A percentile compares a stretch with the other conserved stretches of the same genome.
phyloP scores from a whole-genome alignment of 2,113 vertebrate species.

The Ginglymostoma cirratum region DNA sequence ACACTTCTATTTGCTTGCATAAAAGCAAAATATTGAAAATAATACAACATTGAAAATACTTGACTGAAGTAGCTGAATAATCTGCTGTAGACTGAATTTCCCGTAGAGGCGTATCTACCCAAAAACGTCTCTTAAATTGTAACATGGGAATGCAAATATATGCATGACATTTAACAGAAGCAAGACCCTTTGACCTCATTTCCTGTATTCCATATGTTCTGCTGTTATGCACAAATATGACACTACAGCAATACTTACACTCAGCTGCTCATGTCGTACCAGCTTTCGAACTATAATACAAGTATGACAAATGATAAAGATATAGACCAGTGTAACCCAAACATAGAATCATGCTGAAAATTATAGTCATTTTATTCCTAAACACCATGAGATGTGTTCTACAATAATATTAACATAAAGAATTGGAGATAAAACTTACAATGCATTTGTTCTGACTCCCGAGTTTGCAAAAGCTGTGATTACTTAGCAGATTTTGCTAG shows the following conservation, averaged over 20 bases:
- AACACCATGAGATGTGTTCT: background rate
- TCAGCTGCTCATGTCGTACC: background rate
- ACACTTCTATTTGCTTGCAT: background rate
- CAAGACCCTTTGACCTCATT: background rate
- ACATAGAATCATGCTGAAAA: background rate
- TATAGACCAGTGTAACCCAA: background rate
- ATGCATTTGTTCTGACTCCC: background rate
- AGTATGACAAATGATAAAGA: background rate
- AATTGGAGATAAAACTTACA: background rate
- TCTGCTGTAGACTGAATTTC: background rate
- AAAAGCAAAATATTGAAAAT: background rate
- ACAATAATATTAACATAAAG: background rate
- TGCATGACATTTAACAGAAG: conserved; percentile 30
- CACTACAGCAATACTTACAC: background rate
- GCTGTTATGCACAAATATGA: conserved; percentile 3
- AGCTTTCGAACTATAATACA: background rate
- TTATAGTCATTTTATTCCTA: background rate
- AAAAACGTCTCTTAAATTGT: background rate
- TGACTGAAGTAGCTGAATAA: background rate
- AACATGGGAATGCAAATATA: background rate
- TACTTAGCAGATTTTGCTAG: background rate
- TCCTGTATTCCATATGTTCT: conserved; percentile 20
- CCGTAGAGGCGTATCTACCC: background rate
- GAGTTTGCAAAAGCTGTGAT: background rate
- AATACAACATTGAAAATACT: background rate